These are phyloP conservation scores for Menura novaehollandiae DNA, from an alignment of 2,113 vertebrate genomes.

Conservation along the genomic window DNA sequence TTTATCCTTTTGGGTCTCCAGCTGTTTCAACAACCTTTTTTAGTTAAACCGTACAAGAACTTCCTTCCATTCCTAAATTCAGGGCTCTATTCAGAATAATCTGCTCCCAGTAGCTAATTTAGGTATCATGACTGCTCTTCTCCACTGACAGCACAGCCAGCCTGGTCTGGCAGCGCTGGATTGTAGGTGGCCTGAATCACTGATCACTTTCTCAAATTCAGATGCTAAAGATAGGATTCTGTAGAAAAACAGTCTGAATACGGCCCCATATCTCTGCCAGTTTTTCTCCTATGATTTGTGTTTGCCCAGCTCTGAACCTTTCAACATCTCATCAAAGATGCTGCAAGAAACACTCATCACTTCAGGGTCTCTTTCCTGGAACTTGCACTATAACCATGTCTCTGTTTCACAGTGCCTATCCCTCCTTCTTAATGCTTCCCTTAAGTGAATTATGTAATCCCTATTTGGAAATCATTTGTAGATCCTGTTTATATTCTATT, in stretches of 20 bases:
- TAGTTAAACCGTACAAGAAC: background rate
- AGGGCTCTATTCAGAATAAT: constrained; percentile 4
- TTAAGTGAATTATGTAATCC: background rate
- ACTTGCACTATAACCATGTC: background rate
- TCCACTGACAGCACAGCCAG: constrained; percentile 46
- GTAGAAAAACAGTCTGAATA: constrained; percentile 36
- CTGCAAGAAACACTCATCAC: background rate
- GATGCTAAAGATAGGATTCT: constrained; percentile 52
- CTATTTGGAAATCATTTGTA: background rate
- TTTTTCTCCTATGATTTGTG: background rate
- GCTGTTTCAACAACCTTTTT: background rate
- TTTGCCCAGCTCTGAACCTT: background rate
- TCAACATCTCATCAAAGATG: background rate
- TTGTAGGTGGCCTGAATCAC: constrained; percentile 68
- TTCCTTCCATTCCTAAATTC: background rate
- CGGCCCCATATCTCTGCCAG: background rate
- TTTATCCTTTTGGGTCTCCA: background rate
- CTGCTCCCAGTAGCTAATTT: constrained; percentile 41
- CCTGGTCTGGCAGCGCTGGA: constrained; percentile 41
- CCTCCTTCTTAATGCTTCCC: background rate
- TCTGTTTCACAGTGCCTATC: background rate
- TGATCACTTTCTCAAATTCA: constrained; percentile 57
- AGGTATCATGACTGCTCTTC: constrained; percentile 25
- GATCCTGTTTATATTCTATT: background rate
- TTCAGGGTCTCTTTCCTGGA: background rate